phyloP scores from a whole-genome alignment of 2,797 vertebrate genomes.

The Amphiprion clarkii region DNA sequence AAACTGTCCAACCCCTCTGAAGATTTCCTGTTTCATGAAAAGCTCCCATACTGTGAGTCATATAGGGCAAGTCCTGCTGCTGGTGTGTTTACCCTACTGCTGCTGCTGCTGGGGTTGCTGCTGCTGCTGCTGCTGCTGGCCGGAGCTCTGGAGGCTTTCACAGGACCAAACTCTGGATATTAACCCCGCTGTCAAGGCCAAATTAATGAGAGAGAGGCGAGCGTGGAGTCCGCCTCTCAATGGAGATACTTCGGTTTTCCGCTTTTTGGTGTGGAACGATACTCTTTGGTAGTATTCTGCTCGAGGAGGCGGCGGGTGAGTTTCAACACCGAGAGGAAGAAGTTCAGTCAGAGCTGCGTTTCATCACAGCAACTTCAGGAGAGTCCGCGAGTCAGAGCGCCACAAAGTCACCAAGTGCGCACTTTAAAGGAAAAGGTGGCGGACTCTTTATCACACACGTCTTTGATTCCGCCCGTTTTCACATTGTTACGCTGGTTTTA shows the following conservation, averaged over 20 bases:
- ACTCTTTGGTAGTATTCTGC: slow-evolving; percentile 60
- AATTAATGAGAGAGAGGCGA: slow-evolving; percentile 72
- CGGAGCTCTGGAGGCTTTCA: slow-evolving; percentile 40
- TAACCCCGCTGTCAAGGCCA: slow-evolving; percentile 30
- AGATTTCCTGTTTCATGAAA: slow-evolving; percentile 84
- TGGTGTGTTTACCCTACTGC: slow-evolving; percentile 53
- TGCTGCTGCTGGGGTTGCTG: slow-evolving; percentile 16
- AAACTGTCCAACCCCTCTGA: slow-evolving; percentile 77
- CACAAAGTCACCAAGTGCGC: not conserved
- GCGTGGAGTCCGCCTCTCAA: slow-evolving; percentile 53
- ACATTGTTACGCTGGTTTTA: no score
- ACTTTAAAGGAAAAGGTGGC: not conserved
- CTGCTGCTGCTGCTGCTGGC: slow-evolving; percentile 19
- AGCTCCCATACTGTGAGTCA: slow-evolving; percentile 71
- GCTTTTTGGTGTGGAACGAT: slow-evolving; percentile 79
- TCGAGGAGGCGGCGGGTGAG: slow-evolving; percentile 74
- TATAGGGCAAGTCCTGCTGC: slow-evolving; percentile 58
- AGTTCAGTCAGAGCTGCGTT: slow-evolving; percentile 1
- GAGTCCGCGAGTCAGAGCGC: not conserved
- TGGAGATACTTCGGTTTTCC: slow-evolving; percentile 79
- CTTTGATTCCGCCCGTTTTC: no score
- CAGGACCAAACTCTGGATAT: slow-evolving; percentile 34
- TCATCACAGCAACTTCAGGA: not conserved
- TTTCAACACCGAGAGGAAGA: slow-evolving; percentile 24
- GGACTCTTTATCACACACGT: no score